Evolutionary conservation across 2,113 vertebrate species (phyloP).

Genomic region (Plotosus lineatus): DNA sequence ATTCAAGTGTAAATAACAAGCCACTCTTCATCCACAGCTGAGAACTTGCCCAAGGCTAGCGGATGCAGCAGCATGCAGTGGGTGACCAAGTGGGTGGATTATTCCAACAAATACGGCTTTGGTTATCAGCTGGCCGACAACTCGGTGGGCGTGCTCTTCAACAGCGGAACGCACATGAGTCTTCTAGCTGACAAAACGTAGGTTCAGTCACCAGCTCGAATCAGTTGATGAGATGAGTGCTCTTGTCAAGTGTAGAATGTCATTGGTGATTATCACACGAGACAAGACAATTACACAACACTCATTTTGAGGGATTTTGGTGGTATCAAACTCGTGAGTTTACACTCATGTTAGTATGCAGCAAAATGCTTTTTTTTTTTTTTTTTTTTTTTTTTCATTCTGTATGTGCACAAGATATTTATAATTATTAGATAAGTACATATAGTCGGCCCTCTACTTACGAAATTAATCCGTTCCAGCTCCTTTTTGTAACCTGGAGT

Average conservation of each 20-base stretch:
- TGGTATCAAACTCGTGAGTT: neutral
- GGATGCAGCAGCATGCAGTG: slow-evolving; percentile 85
- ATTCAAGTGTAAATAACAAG: slow-evolving; percentile 10
- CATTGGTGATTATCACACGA: slow-evolving; percentile 17
- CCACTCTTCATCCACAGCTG: slow-evolving; percentile 65
- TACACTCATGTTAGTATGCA: no score
- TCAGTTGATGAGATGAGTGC: slow-evolving; percentile 23
- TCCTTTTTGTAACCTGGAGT: no score
- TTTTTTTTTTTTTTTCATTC: no score
- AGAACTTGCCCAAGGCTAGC: slow-evolving; percentile 82
- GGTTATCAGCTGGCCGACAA: slow-evolving; percentile 98
- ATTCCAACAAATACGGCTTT: slow-evolving; percentile 98
- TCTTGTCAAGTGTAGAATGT: slow-evolving; percentile 25
- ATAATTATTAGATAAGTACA: no score
- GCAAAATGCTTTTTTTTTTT: no score
- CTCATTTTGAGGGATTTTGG: neutral
- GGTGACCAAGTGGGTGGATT: slow-evolving; percentile 99
- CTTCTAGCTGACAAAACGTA: slow-evolving; percentile 96
- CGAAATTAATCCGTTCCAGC: no score
- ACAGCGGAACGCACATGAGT: slow-evolving; percentile 97
- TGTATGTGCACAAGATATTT: no score
- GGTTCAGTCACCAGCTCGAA: slow-evolving; percentile 34
- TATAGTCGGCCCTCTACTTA: no score
- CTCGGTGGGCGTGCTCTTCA: slow-evolving; percentile 96
- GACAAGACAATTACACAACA: slow-evolving; percentile 13